Evolutionary conservation across 2,888 invertebrate species (phyloP), one percentile per base, ranked within the genome.

Genomic region (Sepiola atlantica): DNA sequence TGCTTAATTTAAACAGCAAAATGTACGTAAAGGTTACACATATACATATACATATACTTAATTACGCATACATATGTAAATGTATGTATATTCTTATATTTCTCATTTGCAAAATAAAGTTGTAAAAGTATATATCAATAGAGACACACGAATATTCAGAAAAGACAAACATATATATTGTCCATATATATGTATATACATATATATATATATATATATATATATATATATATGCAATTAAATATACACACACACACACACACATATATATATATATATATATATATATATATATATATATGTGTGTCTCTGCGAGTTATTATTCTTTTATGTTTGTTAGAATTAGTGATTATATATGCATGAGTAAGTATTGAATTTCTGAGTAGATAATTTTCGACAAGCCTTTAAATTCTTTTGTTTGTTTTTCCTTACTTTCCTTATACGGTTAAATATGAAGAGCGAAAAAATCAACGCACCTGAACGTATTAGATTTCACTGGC

Each of bases 171-270:
- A 8, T 45, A 4, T 8, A 45, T 45, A 4, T 10, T n/a, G 28
- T 77, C 24, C 28, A 77, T n/a, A 77, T 77, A 77, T 77, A 77
- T 77, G 28, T 77, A n/a, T n/a, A 77, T 77, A 77, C 10, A 77
- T n/a, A 77, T 77, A 77, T 77, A 77, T n/a, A 77, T 77, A 77
- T 77, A 77, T 77, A 77, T 77, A n/a, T n/a, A 77, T 77, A 77
- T 0, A n/a, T n/a, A 77, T 28, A 77, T n/a, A 77, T 12, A n/a
- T n/a, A 28, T 77, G 28, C 28, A 77, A 14, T n/a, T 77, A 28
- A n/a, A 28, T 77, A 77, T 77, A 77, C 28, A 77, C 28, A 77
- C 28, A n/a, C 28, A 61, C 21, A 61, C 21, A 61, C 24, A 61
- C 21, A 61, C 21, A 61, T 61, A 61, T 21, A 21, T 61, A 61